phyloP scores from a whole-genome alignment of 2,113 vertebrate genomes.

The Pangasianodon hypophthalmus region DNA sequence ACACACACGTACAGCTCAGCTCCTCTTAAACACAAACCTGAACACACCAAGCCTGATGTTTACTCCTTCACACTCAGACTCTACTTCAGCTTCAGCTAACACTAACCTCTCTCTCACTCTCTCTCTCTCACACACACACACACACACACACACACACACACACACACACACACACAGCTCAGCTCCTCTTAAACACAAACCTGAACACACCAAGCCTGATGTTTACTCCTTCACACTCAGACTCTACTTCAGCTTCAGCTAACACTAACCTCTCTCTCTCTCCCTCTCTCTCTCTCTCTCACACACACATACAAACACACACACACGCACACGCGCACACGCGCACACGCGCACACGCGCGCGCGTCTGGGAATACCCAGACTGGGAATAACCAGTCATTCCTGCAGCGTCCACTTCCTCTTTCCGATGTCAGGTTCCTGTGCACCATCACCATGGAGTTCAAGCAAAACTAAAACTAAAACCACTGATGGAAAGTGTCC shows the following conservation, averaged over 20 bases:
- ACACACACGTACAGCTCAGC: no score
- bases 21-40: no score
- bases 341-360: conserved; percentile 42
- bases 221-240: background rate
- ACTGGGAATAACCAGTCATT: conserved; percentile 45
- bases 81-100: no score
- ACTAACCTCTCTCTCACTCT: conserved; percentile 33
- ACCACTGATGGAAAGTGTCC: background rate
- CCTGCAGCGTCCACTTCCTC: conserved; percentile 47
- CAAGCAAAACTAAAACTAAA: conserved; percentile 6
- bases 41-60: no score
- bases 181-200: background rate
- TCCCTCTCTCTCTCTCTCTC: no score
- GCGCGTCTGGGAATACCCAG: conserved; percentile 4
- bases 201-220: background rate
- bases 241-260: background rate
- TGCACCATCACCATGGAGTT: background rate
- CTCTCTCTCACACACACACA: no score
- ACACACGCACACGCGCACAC: conserved; percentile 41
- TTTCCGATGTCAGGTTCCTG: conserved; percentile 37
- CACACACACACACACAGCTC: conserved; percentile 16
- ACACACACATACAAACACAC: conserved; percentile 47
- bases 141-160: no score
- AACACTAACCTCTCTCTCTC: no score
- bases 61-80: no score